These are phyloP conservation scores for Pyralis farinalis DNA, from an alignment of 2,888 invertebrate genomes.

Conservation along the genomic window DNA sequence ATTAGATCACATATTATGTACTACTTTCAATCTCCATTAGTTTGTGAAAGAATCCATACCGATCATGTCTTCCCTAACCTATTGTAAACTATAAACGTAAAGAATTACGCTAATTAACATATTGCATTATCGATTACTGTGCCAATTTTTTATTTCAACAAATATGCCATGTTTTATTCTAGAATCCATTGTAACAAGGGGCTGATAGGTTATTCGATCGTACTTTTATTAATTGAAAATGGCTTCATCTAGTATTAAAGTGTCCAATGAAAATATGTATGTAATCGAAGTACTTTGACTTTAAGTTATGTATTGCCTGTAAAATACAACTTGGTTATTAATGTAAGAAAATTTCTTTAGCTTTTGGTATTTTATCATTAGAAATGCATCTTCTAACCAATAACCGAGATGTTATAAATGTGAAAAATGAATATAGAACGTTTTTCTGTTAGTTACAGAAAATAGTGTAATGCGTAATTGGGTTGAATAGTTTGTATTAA, in stretches of 20 bases:
- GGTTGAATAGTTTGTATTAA: constrained; percentile 28
- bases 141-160: constrained; percentile 14
- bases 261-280: neutral
- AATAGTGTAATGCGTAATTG: constrained; percentile 12
- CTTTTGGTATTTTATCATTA: neutral
- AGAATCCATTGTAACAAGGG: constrained; percentile 3
- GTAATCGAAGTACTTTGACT: neutral
- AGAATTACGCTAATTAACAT: constrained; percentile 20
- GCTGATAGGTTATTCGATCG: neutral
- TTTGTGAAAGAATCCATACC: constrained; percentile 19
- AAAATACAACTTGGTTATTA: neutral
- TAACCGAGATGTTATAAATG: neutral
- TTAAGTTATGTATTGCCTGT: neutral
- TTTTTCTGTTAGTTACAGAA: constrained; percentile 1
- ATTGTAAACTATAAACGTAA: constrained; percentile 20
- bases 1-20: no score
- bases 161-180: constrained; percentile 7
- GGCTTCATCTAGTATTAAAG: neutral
- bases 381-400: neutral
- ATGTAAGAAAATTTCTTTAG: neutral
- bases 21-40: neutral
- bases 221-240: neutral
- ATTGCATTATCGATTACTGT: constrained; percentile 16
- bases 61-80: constrained; percentile 25
- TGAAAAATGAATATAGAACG: neutral